Conservation (phyloP, 2,888 invertebrate genomes). For the Phyto melanocephala region DNA sequence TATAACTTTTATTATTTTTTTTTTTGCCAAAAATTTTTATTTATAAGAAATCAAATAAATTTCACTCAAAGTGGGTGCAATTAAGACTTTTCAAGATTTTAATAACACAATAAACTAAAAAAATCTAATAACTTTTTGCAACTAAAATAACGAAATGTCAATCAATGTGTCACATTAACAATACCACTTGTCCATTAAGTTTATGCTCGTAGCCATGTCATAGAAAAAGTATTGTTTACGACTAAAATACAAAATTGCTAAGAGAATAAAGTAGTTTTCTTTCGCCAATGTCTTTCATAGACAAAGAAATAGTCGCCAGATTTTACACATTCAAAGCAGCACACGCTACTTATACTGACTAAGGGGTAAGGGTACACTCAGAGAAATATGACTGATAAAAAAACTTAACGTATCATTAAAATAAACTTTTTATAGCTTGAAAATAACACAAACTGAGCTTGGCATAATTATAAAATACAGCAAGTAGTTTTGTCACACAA, state of each 20-base stretch:
- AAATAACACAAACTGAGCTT: slow-evolving; percentile 60
- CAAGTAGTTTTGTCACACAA: slow-evolving; percentile 51
- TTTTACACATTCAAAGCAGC: slow-evolving; percentile 11
- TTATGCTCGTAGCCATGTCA: slow-evolving; percentile 24
- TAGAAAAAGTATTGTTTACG: slow-evolving; percentile 10
- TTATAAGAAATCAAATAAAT: slow-evolving; percentile 42
- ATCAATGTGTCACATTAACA: slow-evolving; percentile 64
- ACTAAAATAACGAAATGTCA: slow-evolving; percentile 57
- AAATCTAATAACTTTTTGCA: slow-evolving; percentile 31
- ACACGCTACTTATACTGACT: background rate
- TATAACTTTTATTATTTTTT: too few relatives aligned
- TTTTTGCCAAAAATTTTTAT: too few relatives aligned
- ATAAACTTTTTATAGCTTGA: slow-evolving; percentile 64
- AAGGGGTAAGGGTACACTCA: background rate
- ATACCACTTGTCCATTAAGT: slow-evolving; percentile 60
- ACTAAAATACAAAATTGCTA: background rate
- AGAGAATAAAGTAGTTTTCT: slow-evolving; percentile 15
- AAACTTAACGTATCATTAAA: slow-evolving; percentile 53
- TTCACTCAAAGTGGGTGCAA: slow-evolving; percentile 52
- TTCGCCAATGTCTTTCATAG: slow-evolving; percentile 25
- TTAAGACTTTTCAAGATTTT: slow-evolving; percentile 38
- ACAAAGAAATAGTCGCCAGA: slow-evolving; percentile 22
- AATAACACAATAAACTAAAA: slow-evolving; percentile 5
- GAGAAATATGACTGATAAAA: slow-evolving; percentile 9
- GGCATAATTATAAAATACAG: slow-evolving; percentile 66